phyloP scores from a whole-genome alignment of 2,888 invertebrate genomes.

The Nemapogon koenigi region DNA sequence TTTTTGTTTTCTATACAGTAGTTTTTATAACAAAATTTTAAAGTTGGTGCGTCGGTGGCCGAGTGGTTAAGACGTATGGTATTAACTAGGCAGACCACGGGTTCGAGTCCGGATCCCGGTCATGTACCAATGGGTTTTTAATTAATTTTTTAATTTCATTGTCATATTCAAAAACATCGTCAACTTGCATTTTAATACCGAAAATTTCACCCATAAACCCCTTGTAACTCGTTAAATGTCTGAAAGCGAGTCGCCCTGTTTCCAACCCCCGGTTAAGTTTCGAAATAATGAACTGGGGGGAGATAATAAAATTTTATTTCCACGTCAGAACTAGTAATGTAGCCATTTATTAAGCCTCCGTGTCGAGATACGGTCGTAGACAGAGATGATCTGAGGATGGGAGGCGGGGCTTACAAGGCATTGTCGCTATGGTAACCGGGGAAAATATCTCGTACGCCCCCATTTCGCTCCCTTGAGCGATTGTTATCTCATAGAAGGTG shows the following conservation, averaged over 20 bases:
- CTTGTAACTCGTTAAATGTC: slow-evolving; percentile 33
- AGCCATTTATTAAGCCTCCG: slow-evolving; percentile 33
- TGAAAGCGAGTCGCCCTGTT: slow-evolving; percentile 24
- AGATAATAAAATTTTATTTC: slow-evolving; percentile 58
- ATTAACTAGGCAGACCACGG: too few species aligned
- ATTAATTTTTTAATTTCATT: background rate
- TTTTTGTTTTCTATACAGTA: too few species aligned
- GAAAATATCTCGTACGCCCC: slow-evolving; percentile 48
- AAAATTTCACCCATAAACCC: slow-evolving; percentile 21
- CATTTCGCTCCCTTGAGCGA: slow-evolving; percentile 40
- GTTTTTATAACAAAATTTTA: too few species aligned
- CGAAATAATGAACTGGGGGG: slow-evolving; percentile 48
- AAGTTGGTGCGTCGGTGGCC: too few species aligned
- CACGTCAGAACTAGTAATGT: slow-evolving; percentile 30
- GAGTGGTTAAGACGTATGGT: too few species aligned
- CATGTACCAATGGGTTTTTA: too few species aligned
- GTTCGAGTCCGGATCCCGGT: too few species aligned
- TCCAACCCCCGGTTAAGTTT: slow-evolving; percentile 32
- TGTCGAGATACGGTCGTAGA: slow-evolving; percentile 31
- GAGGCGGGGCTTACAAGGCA: slow-evolving; percentile 40
- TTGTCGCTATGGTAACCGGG: slow-evolving; percentile 46
- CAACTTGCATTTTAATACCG: slow-evolving; percentile 20
- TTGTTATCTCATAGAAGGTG: slow-evolving; percentile 56
- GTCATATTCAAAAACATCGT: background rate
- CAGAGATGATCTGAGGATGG: slow-evolving; percentile 2